Conservation (phyloP, 2,113 vertebrate genomes). For the Tyrannus savana region DNA sequence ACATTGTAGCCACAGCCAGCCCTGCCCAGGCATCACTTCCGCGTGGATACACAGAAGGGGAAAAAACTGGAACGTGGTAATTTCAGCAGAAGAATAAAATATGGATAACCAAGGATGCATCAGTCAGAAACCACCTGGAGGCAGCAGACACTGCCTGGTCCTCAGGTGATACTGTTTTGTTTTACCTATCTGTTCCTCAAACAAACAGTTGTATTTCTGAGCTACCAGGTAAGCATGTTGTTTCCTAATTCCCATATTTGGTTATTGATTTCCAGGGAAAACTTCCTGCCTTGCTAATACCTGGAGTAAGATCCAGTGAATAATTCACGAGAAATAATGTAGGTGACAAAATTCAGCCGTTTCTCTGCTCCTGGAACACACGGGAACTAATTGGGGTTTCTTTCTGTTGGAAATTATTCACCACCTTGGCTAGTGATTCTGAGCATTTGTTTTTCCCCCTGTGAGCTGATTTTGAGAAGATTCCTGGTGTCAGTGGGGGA, state of each 20-base stretch:
- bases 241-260: neutral
- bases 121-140: neutral
- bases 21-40: neutral
- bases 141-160: neutral
- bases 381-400: neutral
- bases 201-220: neutral
- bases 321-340: neutral
- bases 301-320: neutral
- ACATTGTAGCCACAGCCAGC: neutral
- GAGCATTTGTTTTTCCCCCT: neutral
- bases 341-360: neutral
- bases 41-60: accelerated
- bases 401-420: neutral
- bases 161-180: neutral
- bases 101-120: neutral
- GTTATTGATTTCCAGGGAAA: neutral
- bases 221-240: neutral
- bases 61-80: neutral
- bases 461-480: neutral
- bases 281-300: neutral
- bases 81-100: neutral
- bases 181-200: neutral
- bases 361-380: neutral
- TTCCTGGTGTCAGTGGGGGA: neutral
- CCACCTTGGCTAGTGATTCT: neutral